phyloP scores from a whole-genome alignment of 2,888 invertebrate species.

The Laothoe populi region DNA sequence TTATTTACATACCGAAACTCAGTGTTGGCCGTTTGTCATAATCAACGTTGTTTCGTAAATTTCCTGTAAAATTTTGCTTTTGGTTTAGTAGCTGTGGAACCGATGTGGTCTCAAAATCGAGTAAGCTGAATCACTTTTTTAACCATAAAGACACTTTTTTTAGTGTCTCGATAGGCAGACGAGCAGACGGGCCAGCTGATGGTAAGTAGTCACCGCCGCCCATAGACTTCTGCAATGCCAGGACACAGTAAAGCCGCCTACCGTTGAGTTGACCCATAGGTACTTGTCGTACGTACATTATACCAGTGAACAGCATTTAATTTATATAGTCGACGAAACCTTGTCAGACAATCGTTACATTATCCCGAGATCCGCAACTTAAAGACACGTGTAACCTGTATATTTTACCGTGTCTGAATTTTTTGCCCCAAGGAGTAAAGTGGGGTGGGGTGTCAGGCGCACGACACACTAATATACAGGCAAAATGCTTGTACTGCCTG shows the following conservation, averaged over 20 bases:
- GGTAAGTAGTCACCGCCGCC: no score
- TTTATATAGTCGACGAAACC: no score
- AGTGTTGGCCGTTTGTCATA: neutral
- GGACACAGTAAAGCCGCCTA: no score
- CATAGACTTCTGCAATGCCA: no score
- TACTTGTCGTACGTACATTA: no score
- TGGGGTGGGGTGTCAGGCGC: slow-evolving; percentile 27
- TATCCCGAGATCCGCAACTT: slow-evolving; percentile 26
- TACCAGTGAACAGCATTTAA: no score
- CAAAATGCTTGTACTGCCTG: slow-evolving; percentile 34
- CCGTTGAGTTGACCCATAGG: no score
- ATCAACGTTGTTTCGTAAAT: neutral
- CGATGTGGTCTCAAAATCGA: neutral
- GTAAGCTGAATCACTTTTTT: no score
- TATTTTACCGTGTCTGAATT: slow-evolving; percentile 35
- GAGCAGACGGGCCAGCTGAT: no score
- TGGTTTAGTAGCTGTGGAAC: neutral
- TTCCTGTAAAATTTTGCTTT: neutral
- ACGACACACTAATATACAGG: slow-evolving; percentile 40
- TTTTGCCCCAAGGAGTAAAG: slow-evolving; percentile 31
- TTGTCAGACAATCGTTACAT: no score
- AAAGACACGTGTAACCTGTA: slow-evolving; percentile 36
- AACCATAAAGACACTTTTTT: no score
- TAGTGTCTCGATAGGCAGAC: no score
- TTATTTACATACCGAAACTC: slow-evolving; percentile 6